Evolutionary conservation across 2,888 invertebrate species (phyloP), one percentile per base, ranked within the genome.

Genomic region (Abrostola triplasia): DNA sequence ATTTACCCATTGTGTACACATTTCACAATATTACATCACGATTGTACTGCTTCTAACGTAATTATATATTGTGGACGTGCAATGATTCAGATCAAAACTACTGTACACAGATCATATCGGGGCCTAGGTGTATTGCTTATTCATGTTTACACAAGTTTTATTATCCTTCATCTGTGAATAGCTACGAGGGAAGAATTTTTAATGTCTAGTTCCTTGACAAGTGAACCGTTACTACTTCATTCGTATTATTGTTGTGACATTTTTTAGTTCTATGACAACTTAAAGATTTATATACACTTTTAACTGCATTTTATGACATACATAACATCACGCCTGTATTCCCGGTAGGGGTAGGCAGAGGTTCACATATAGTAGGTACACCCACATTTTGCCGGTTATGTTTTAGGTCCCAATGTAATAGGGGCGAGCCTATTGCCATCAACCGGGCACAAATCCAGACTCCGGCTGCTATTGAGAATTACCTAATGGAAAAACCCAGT

Each of bases 101-200:
- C 61, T 61, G 52, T 38, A 52, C 51, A 49, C 59, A 63, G 72
- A 78, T 78, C 42, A 70, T 72, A 77, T 77, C 75, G 35, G 36
- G 36, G 10, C 36, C 53, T 58, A 67, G 49, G 49, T 53, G 50
- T 57, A 73, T 68, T 68, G 55, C 68, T 70, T 79, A 70, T 80
- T 79, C 73, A 73, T 73, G 68, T 65, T 50, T 36, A 66, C 71
- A 69, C 59, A 70, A 59, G 60, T 70, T 71, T 66, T 80, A 79
- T 77, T 69, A 67, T 80, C 49, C 63, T 65, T 56, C 71, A 70
- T 64, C 67, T 56, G 36, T 56, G 36, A 70, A 73, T 75, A 58
- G 67, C 13, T 65, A 64, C 70, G 76, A 63, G 61, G 57, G 47
- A 8, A 44, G 81, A 76, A 79, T 79, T 48, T 67, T 63, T 63